Evolutionary conservation across 2,113 vertebrate species (phyloP).

Genomic region (Lanius collurio): DNA sequence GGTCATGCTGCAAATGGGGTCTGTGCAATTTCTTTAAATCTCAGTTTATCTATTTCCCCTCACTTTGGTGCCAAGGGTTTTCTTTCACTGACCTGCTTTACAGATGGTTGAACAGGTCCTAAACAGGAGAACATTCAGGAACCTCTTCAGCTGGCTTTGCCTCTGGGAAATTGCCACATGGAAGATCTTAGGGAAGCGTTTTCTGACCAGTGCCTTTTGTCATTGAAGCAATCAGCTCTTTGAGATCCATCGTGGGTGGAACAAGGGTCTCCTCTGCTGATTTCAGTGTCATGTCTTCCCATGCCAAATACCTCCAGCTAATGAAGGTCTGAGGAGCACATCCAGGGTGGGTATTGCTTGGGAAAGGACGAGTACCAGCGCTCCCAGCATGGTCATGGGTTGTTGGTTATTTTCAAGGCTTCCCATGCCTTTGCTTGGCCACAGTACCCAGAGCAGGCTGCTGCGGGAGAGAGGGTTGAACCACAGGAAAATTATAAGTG

Average conservation of each 20-base stretch:
- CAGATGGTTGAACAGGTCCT: not conserved
- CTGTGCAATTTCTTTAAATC: not conserved
- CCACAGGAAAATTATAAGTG: constrained; percentile 20
- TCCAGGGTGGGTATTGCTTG: not conserved
- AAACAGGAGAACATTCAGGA: not conserved
- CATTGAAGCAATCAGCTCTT: not conserved
- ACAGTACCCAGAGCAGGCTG: not conserved
- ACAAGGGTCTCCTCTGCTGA: not conserved
- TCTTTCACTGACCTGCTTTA: not conserved
- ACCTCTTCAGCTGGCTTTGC: not conserved
- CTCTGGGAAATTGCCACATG: not conserved
- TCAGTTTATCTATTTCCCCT: not conserved
- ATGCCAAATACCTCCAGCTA: not conserved
- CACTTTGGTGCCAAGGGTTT: not conserved
- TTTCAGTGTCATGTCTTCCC: not conserved
- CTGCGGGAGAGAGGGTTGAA: not conserved
- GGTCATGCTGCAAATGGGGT: not conserved
- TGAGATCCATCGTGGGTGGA: not conserved
- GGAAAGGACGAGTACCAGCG: not conserved
- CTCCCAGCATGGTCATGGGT: not conserved
- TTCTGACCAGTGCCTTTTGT: not conserved
- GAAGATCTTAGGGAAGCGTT: not conserved
- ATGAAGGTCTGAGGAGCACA: not conserved
- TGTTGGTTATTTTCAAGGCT: not conserved
- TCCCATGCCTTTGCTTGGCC: not conserved